Evolutionary conservation across 1,140 invertebrate genomes (phyloP), one percentile per base, ranked within the genome.

Genomic region (Mylabris phalerata): DNA sequence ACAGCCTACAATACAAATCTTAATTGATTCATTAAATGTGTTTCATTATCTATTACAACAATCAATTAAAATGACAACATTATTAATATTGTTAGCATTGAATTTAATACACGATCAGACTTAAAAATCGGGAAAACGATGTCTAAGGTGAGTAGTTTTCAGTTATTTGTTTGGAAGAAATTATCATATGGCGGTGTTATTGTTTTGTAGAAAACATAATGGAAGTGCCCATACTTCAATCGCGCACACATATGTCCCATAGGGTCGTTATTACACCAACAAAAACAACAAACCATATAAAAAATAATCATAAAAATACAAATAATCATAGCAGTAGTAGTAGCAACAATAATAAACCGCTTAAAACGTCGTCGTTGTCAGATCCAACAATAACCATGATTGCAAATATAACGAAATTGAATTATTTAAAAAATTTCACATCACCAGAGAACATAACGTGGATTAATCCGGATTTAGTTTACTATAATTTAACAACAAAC

Each of bases 181-280:
- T 19, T 19, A 19, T 19, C 19, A 19, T 19, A 7, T 3, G 4
- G 32, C 2, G 7, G 32, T 32, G 32, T 32, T 32, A 32, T 32
- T 32, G 7, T 32, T 32, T 63, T 66, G 46, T 54, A 69, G 66
- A 56, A 63, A 57, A 54, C 68, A 73, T 62, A 61, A 73, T 73
- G 72, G 72, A 73, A 71, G 67, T 71, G 61, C 63, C 70, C 63
- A 70, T 73, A 69, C 71, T 73, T 50, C 69, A 71, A 62, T 65
- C 71, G 48, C 63, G 66, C 63, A 64, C 64, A 57, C 69, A 73
- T 51, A 58, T 69, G 56, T 64, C 64, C 9, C 44, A 61, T 44
- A 61, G 57, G 45, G 55, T 62, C 51, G 59, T 65, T 62, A 55
- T 62, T 49, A 50, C 59, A 63, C 54, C 61, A 42, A 61, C 58